A percentile compares a stretch with the other conserved stretches of the same genome.
Conservation (phyloP, 1,140 invertebrate genomes). For the Diorhabda carinulata region DNA sequence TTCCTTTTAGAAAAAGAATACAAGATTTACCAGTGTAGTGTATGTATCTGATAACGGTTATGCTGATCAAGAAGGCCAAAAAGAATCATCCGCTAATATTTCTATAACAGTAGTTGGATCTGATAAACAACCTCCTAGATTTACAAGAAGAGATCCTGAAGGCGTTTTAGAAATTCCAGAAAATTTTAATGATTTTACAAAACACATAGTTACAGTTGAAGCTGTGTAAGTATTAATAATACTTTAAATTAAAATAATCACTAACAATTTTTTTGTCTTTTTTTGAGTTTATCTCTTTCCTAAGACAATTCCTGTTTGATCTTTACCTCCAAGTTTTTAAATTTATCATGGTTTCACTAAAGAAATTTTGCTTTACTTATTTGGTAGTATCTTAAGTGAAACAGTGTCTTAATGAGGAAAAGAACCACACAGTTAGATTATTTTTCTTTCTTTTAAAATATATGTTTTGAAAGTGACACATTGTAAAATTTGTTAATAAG, state of each 20-base stretch:
- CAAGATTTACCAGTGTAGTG: constrained; percentile 37
- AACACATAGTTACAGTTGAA: constrained; percentile 62
- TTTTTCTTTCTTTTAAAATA: no score
- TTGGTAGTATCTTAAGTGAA: no score
- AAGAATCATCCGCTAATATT: constrained; percentile 64
- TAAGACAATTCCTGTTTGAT: no score
- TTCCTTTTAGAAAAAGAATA: constrained; percentile 60
- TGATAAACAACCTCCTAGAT: constrained; percentile 76
- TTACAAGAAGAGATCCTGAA: constrained; percentile 57
- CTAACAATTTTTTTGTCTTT: neutral
- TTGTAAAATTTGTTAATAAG: no score
- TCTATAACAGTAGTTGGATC: constrained; percentile 81
- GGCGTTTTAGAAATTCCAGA: constrained; percentile 66
- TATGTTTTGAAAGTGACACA: no score
- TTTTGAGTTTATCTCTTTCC: constrained; percentile 17
- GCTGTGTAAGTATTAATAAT: constrained; percentile 58
- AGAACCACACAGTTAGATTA: no score
- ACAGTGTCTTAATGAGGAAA: no score
- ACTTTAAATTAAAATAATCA: neutral
- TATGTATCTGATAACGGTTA: constrained; percentile 68
- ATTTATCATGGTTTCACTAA: no score
- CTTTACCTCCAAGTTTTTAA: no score
- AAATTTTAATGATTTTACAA: constrained; percentile 65
- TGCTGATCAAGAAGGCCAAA: constrained; percentile 46
- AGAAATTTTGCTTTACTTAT: no score